phyloP scores from a whole-genome alignment of 2,888 invertebrate genomes.

The Acleris holmiana region DNA sequence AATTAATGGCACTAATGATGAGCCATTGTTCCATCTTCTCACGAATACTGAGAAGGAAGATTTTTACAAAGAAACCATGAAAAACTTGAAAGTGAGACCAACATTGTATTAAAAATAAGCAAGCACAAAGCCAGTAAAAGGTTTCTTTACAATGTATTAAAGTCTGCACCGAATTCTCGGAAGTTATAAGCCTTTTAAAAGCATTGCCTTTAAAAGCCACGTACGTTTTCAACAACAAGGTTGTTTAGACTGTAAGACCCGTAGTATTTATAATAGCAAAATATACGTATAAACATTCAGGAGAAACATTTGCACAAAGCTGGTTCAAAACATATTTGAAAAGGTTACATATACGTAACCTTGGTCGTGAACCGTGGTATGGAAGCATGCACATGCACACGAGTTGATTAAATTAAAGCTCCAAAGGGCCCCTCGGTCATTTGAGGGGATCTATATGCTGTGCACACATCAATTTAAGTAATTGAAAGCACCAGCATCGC shows the following conservation, averaged over 20 bases:
- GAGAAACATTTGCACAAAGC: conserved; percentile 9
- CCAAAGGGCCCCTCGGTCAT: conserved; percentile 65
- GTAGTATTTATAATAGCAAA: too few species aligned
- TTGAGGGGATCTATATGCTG: conserved; percentile 71
- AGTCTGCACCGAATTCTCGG: conserved; percentile 25
- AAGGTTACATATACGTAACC: conserved; percentile 6
- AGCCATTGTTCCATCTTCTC: conserved; percentile 52
- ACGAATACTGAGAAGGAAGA: conserved; percentile 24
- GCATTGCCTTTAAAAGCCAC: conserved; percentile 20
- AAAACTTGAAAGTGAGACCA: conserved; percentile 33
- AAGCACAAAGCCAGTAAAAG: conserved; percentile 7
- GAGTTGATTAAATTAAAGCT: conserved; percentile 74
- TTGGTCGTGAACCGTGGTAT: not conserved
- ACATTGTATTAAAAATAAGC: conserved; percentile 26
- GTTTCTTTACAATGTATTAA: conserved; percentile 24
- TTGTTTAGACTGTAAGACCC: conserved; percentile 19
- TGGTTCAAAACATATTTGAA: conserved; percentile 7
- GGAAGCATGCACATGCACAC: conserved; percentile 25
- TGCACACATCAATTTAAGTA: conserved; percentile 79
- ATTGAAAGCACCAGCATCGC: conserved; percentile 59
- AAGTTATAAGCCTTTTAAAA: conserved; percentile 29
- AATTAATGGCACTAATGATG: conserved; percentile 54
- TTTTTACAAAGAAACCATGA: conserved; percentile 31
- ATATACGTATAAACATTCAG: not conserved
- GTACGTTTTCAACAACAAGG: conserved; percentile 25